Evolutionary conservation across 2,888 invertebrate species (phyloP), one percentile per base, ranked within the genome.

Genomic region (Phaonia tiefii): DNA sequence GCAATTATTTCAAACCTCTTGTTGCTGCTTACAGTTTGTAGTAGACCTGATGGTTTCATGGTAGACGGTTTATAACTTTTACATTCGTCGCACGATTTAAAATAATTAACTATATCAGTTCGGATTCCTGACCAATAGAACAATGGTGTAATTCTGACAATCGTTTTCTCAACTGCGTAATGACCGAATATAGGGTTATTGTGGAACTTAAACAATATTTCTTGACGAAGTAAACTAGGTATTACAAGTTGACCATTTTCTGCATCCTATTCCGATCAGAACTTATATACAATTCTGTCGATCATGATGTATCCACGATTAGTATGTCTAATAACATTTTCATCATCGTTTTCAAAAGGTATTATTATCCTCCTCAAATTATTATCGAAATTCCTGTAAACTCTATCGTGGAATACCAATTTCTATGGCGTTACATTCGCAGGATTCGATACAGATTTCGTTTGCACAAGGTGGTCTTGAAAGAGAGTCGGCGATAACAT

Each of bases 401-500:
- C 80, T 78, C 46, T 75, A 83, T 37, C 79, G 25, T 17, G 79
- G 83, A 49, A 84, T 60, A 46, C 82, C 81, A 13, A 83, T 54
- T 17, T 76, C 26, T 5, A 71, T 26, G 26, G 51, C 17, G 26
- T 39, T 72, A 71, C 17, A 20, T 13, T 63, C 76, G 11, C 76
- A 71, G n/a, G 10, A 44, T 10, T 81, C 56, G 5, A 46, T 66
- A 8, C 78, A 63, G 1, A 11, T 20, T 11, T 74, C 31, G 1
- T 54, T 8, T 26, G 25, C 17, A 44, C 74, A 74, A 54, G 78
- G 74, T 20, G 78, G 81, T 17, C 80, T 60, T 0, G 82, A 81
- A 10, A 80, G 46, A 0, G 17, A 73, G 92, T 31, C 31, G 3
- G 31, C 31, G 8, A 31, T 8, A 31, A 31, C 8, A 31, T 31